Evolutionary conservation across 2,888 invertebrate species (phyloP), one percentile per base, ranked within the genome.

Genomic region (Octonoba sinensis): DNA sequence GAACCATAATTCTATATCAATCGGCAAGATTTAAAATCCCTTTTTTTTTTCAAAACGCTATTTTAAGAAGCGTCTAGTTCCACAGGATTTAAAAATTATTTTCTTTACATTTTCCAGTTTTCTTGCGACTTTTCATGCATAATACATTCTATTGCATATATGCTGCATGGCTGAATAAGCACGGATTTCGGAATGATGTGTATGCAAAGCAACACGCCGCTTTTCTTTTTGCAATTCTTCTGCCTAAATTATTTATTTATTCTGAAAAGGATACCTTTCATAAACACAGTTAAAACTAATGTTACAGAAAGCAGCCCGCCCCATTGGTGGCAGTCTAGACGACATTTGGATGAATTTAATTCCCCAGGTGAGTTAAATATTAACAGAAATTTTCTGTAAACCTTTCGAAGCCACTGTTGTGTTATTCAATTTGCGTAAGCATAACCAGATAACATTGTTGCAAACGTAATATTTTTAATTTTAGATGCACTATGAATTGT

Each of bases 291-390:
- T 73, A 22, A 36, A 75, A 67, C 22, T 72, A 59, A 76, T 82
- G 51, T 82, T 82, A 54, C 82, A 82, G 82, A 66, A 76, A 72
- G 44, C 74, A 76, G 66, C 73, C 76, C 82, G 54, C 82, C 82
- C 59, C 66, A 71, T 16, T 67, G 74, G 66, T 82, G 82, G 82
- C 72, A 72, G 82, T 56, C 75, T 76, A 82, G 76, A 69, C 71
- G 82, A 13, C 82, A 75, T 67, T 49, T 70, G 76, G 82, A 82
- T 67, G 82, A 76, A 59, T 72, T 71, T 72, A 70, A 46, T 60
- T 11, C 67, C 3, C 73, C 67, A 81, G 79, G 79, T 81, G 73
- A 81, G 79, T 81, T 73, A 6, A 22, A 20, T 8, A 36, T 36
- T 8, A 36, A 36, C 8, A 36, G 11, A 36, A 2, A 36, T 36